phyloP scores from a whole-genome alignment of 2,888 invertebrate genomes.

The Drosophila nigricruria region DNA sequence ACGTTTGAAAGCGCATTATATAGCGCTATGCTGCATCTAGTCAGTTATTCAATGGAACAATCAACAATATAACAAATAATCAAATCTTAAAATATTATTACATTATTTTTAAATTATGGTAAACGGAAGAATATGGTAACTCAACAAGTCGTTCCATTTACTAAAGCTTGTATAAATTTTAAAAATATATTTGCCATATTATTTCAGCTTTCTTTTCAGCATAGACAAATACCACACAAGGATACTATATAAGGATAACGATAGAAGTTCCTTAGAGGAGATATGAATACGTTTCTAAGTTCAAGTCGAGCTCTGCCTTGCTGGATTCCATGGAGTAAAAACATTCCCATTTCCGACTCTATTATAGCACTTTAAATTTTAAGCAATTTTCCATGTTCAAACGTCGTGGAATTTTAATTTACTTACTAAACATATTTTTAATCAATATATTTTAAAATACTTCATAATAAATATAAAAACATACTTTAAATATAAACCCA shows the following conservation, averaged over 20 bases:
- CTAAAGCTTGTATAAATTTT: background rate
- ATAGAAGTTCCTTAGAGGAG: background rate
- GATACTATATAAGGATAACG: background rate
- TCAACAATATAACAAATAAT: conserved; percentile 57
- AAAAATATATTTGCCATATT: background rate
- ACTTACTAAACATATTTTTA: background rate
- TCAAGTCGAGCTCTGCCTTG: too few species aligned
- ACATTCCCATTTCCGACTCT: too few species aligned
- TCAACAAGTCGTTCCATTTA: background rate
- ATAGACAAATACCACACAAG: too few species aligned
- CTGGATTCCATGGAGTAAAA: background rate
- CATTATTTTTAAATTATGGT: background rate
- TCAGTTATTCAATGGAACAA: conserved; percentile 84
- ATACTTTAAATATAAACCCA: background rate
- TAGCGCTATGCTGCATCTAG: conserved; percentile 86
- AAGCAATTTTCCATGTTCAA: background rate
- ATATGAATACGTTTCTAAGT: background rate
- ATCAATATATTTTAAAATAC: background rate
- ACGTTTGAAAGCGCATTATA: conserved; percentile 78
- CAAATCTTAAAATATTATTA: background rate
- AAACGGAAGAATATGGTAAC: background rate
- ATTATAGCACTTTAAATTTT: background rate
- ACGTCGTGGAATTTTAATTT: background rate
- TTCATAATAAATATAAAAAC: conserved; percentile 4
- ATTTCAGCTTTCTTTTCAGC: conserved; percentile 22